Conservation (phyloP, 2,113 vertebrate species). For the Podarcis cretensis region DNA sequence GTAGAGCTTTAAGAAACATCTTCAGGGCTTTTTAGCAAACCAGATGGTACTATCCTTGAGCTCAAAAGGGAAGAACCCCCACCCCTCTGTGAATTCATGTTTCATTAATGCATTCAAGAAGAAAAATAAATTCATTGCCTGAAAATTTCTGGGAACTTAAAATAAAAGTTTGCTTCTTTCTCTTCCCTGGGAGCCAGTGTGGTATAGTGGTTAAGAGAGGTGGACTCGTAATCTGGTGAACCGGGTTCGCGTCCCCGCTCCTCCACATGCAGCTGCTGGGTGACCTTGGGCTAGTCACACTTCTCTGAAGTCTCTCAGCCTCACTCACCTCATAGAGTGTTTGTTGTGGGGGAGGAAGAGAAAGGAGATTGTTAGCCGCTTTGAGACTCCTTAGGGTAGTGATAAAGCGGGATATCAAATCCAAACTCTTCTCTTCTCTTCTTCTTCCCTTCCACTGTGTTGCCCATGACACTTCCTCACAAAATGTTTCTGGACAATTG, state of each 20-base stretch:
- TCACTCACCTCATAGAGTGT: no score
- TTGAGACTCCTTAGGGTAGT: no score
- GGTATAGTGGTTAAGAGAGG: no score
- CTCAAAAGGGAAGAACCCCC: slow-evolving; percentile 14
- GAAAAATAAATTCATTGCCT: neutral
- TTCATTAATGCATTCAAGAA: slow-evolving; percentile 1
- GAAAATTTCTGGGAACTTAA: neutral
- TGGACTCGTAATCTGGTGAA: no score
- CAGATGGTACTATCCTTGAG: neutral
- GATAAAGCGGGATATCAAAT: no score
- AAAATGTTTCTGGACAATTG: neutral
- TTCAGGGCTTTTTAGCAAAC: neutral
- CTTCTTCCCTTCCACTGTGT: neutral
- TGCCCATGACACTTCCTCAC: neutral
- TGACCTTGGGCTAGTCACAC: no score
- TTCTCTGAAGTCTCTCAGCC: no score
- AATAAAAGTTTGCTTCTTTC: neutral
- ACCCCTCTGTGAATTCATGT: neutral
- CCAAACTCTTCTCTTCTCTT: no score
- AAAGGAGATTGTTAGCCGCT: no score
- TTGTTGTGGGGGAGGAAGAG: no score
- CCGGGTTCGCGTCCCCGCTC: no score
- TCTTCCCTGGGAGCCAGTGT: neutral
- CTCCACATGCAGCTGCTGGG: no score
- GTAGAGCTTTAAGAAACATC: slow-evolving; percentile 9